Evolutionary conservation across 1,140 invertebrate species (phyloP).

Genomic region (Ostrea denselamellosa): DNA sequence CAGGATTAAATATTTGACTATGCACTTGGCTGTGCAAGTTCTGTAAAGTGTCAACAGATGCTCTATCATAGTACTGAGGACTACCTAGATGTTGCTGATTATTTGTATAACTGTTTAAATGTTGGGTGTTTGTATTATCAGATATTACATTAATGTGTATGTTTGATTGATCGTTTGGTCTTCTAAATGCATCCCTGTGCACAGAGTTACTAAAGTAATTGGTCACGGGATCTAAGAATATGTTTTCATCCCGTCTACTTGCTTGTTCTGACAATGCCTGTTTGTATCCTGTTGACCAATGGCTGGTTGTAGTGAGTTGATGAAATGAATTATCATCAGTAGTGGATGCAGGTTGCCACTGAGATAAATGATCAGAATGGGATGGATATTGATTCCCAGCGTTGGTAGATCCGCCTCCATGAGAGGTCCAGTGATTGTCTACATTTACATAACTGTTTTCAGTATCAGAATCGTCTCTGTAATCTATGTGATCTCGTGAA

Average conservation of each 20-base stretch:
- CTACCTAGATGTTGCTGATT: not conserved
- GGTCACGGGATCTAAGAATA: not conserved
- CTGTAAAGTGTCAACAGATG: not conserved
- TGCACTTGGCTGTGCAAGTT: not conserved
- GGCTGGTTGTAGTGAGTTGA: not conserved
- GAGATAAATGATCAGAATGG: not conserved
- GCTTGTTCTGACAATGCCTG: not conserved
- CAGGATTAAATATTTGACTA: not conserved
- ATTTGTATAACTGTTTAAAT: not conserved
- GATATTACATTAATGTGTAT: not conserved
- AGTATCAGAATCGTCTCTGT: not conserved
- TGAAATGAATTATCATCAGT: not conserved
- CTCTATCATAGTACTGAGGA: not conserved
- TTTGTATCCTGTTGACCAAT: not conserved
- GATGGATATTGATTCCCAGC: not conserved
- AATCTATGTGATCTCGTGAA: not conserved
- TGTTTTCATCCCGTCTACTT: not conserved
- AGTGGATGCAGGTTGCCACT: not conserved
- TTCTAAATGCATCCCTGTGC: not conserved
- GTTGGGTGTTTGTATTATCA: not conserved
- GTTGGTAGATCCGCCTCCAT: not conserved
- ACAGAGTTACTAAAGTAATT: not conserved
- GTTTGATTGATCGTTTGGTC: not conserved
- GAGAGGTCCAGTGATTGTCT: not conserved
- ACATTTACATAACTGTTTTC: not conserved